phyloP scores from a whole-genome alignment of 2,797 vertebrate species.

The Amblyopsis hoosieri region DNA sequence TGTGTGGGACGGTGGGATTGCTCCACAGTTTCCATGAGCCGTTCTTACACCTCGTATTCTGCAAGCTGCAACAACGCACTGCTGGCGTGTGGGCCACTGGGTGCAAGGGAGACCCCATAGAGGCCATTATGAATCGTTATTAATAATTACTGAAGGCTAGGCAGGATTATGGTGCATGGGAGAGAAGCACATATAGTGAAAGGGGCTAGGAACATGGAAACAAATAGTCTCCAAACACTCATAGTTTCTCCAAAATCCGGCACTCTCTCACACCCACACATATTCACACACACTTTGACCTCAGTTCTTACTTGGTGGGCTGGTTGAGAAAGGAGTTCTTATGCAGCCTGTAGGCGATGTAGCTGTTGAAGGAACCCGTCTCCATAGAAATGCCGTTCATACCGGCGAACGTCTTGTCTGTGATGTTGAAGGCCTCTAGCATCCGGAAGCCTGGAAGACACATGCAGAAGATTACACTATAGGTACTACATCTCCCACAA shows the following conservation, averaged over 20 bases:
- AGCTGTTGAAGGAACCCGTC: slow-evolving; percentile 94
- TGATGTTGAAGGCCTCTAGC: slow-evolving; percentile 97
- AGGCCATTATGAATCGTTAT: slow-evolving; percentile 51
- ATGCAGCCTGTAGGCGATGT: slow-evolving; percentile 90
- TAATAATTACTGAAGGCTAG: slow-evolving; percentile 52
- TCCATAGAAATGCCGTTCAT: slow-evolving; percentile 95
- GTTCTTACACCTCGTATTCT: slow-evolving; percentile 43
- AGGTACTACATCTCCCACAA: not conserved
- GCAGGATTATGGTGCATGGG: slow-evolving; percentile 39
- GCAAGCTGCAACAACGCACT: slow-evolving; percentile 51
- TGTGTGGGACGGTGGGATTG: slow-evolving; percentile 27
- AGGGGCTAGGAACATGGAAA: slow-evolving; percentile 26
- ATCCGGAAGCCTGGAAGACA: slow-evolving; percentile 90
- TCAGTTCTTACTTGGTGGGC: slow-evolving; percentile 87
- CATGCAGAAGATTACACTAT: not conserved
- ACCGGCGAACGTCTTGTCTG: slow-evolving; percentile 89
- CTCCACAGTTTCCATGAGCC: slow-evolving; percentile 13
- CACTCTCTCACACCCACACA: slow-evolving; percentile 3
- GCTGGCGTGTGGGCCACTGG: slow-evolving; percentile 11
- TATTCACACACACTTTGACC: not conserved
- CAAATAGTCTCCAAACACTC: not conserved
- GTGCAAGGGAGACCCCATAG: slow-evolving; percentile 33
- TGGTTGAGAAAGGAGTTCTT: slow-evolving; percentile 92
- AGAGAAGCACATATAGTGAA: slow-evolving; percentile 20
- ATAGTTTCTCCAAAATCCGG: no score